Base-by-base conservation (phyloP, 2,113 vertebrate species). In the Thamnophis sirtalis region DNA sequence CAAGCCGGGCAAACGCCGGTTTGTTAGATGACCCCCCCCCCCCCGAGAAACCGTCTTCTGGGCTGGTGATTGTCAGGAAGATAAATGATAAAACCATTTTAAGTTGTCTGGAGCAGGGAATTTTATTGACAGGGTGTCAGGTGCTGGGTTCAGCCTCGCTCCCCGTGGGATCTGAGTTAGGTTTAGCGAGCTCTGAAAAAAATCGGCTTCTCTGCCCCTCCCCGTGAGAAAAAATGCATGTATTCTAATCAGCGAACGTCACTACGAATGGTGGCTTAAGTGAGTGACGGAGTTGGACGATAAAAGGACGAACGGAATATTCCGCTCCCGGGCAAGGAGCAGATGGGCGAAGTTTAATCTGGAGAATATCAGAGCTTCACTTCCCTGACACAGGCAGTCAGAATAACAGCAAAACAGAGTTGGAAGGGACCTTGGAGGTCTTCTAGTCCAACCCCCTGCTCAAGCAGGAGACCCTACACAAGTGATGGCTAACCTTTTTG, bases 101-200 rank as follows among this genome's bases (percentile, higher is more conserved):
- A 94, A 96, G 95, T 93, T 95, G 97, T 96, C 91, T 94, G 91
- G 90, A 95, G 94, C 96, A 94, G 90, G 96, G 94, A 96, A 85
- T 97, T 97, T 97, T 98, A 98, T 97, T 97, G 97, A 98, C 97
- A 96, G 97, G 93, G 93, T 97, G 97, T 98, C 97, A 97, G 94
- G 86, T 95, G 93, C 90, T 93, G 6, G 49, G 90, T 94, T 97
- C 94, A 96, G 96, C 93, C 73, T 91, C 93, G 96, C 97, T 96
- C 96, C 56, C 96, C 94, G 91, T 95, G 95, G 97, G 96, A 97
- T 94, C 95, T 91, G 91, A 96, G 96, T 96, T 97, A 97, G 96
- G 96, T 86, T 89, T 96, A 96, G 94, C 85, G 95, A 93, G 93
- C 95, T 96, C 95, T 38, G 55, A n/a, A n/a, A 63, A 60, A 17